Conservation (phyloP, 2,888 invertebrate genomes). For the Agelastica alni region DNA sequence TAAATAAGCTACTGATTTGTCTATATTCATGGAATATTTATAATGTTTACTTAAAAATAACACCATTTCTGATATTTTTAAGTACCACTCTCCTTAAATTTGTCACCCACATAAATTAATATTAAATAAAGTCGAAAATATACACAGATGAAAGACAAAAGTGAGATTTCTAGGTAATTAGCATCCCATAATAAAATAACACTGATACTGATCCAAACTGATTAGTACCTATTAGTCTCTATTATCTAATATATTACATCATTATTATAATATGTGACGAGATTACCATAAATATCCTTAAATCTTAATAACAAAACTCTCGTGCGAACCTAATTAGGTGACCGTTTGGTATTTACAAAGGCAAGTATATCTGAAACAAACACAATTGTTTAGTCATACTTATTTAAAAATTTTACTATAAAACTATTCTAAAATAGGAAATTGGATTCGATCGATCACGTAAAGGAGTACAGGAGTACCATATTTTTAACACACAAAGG, state of each 20-base stretch:
- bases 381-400: background rate
- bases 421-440: no score
- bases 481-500: no score
- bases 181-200: conserved; percentile 19
- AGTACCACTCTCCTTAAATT: background rate
- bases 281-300: conserved; percentile 15
- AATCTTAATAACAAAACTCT: conserved; percentile 6
- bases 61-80: background rate
- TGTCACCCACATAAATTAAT: background rate
- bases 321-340: conserved; percentile 15
- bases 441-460: no score
- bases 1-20: no score
- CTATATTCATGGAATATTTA: background rate
- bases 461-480: no score
- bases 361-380: conserved; percentile 33
- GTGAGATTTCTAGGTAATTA: conserved; percentile 27
- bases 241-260: conserved; percentile 19
- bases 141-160: conserved; percentile 32
- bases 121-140: conserved; percentile 10
- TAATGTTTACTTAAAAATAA: background rate
- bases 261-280: conserved; percentile 10
- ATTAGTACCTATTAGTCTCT: conserved; percentile 25
- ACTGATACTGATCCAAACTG: conserved; percentile 21
- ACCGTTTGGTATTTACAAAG: conserved; percentile 34
- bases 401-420: background rate